A percentile compares a stretch with the other conserved stretches of the same genome.
phyloP scores from a whole-genome alignment of 2,113 vertebrate genomes.

The Chaetodon auriga region DNA sequence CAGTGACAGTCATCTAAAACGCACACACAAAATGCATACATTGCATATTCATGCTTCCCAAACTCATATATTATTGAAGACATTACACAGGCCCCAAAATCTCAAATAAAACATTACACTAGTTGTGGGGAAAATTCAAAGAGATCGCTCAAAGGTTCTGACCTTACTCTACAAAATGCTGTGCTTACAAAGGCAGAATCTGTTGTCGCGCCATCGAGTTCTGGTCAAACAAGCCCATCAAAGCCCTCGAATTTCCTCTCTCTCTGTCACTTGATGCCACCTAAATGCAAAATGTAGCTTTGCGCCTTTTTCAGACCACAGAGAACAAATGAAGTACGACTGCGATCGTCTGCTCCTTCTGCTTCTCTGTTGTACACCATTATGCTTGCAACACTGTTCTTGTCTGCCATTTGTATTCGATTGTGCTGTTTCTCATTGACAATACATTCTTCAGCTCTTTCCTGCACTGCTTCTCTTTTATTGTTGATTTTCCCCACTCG shows the following conservation, averaged over 20 bases:
- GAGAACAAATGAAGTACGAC: neutral
- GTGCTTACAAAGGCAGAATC: neutral
- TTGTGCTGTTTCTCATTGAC: slow-evolving; percentile 19
- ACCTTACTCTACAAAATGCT: neutral
- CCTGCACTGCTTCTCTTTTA: slow-evolving; percentile 5
- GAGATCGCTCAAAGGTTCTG: neutral
- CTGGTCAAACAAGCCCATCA: neutral
- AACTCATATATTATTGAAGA: slow-evolving; percentile 34
- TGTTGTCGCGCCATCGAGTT: neutral
- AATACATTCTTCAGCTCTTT: slow-evolving; percentile 14
- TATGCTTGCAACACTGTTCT: slow-evolving; percentile 6
- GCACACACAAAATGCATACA: slow-evolving; percentile 6
- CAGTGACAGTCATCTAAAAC: neutral
- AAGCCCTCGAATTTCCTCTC: too few relatives aligned
- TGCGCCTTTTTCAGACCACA: neutral
- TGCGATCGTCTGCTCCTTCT: neutral
- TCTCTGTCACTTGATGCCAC: neutral
- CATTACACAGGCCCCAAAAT: neutral
- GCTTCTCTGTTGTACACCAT: slow-evolving; percentile 7
- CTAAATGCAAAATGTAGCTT: neutral
- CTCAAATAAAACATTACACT: neutral
- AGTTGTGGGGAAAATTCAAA: neutral
- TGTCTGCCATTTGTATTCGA: slow-evolving; percentile 20
- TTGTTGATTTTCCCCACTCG: slow-evolving; percentile 16
- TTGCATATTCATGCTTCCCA: slow-evolving; percentile 14